phyloP scores from a whole-genome alignment of 2,113 vertebrate genomes.

The Coptodon rendalli region DNA sequence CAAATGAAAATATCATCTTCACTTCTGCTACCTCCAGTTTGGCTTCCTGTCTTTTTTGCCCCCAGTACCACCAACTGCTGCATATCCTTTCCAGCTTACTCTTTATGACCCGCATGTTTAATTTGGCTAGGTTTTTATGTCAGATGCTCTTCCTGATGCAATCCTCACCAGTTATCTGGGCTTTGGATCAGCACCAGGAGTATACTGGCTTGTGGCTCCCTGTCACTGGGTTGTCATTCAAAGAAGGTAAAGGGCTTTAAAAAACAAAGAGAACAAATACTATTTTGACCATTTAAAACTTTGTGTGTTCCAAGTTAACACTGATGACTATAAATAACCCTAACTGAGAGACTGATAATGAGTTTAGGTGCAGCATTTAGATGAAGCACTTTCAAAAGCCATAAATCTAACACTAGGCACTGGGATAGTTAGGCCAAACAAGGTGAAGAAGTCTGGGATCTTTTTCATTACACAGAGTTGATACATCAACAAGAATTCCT shows the following conservation, averaged over 20 bases:
- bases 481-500: background rate
- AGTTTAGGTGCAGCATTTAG: background rate
- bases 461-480: background rate
- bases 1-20: background rate
- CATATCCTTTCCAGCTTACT: background rate
- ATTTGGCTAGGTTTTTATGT: background rate
- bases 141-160: background rate
- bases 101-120: background rate
- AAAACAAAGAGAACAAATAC: background rate
- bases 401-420: background rate
- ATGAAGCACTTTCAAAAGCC: background rate
- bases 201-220: background rate
- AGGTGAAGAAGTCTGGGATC: background rate
- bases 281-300: background rate
- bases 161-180: background rate
- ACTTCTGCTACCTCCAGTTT: background rate
- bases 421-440: background rate
- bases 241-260: background rate
- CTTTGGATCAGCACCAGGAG: background rate
- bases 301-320: background rate
- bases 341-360: background rate
- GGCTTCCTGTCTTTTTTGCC: background rate
- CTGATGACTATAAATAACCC: background rate
- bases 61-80: background rate
- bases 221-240: background rate